Percentiles rank a stretch among this genome's conserved stretches.
These are phyloP conservation scores for Mionectes macconnelli DNA, from an alignment of 2,113 vertebrate species.

Conservation along the genomic window DNA sequence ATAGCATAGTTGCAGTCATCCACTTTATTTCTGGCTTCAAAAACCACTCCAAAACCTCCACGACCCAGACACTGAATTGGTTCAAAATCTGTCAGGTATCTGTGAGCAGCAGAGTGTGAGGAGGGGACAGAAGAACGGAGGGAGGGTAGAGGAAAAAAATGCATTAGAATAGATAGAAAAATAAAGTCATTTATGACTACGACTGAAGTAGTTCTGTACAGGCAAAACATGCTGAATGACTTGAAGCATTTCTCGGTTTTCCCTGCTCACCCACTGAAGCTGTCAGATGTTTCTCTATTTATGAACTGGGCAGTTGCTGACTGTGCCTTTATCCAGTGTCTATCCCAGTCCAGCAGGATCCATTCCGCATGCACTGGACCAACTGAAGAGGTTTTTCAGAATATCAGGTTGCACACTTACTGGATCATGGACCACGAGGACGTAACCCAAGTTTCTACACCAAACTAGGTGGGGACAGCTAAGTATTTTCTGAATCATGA, in stretches of 20 bases:
- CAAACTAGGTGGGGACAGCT: neutral
- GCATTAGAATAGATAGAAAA: neutral
- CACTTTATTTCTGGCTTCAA: constrained; percentile 97
- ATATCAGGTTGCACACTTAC: neutral
- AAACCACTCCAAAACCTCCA: constrained; percentile 96
- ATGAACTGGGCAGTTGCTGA: neutral
- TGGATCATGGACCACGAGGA: neutral
- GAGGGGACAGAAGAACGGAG: neutral
- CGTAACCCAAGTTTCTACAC: neutral
- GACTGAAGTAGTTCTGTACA: neutral
- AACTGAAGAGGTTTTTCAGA: neutral
- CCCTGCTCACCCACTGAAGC: neutral
- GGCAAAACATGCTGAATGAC: neutral
- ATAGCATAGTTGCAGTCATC: constrained; percentile 99
- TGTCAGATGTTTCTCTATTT: neutral
- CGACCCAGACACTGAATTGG: constrained; percentile 95
- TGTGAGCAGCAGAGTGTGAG: constrained; percentile 46
- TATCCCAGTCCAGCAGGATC: neutral
- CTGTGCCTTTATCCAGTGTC: neutral
- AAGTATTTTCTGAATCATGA: neutral
- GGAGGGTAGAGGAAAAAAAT: neutral
- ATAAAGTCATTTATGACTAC: neutral
- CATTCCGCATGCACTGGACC: neutral
- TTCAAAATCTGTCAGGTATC: constrained; percentile 97
- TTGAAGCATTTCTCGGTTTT: neutral